phyloP scores from a whole-genome alignment of 92 coral and sea anemone genomes.

The Montipora capitata region DNA sequence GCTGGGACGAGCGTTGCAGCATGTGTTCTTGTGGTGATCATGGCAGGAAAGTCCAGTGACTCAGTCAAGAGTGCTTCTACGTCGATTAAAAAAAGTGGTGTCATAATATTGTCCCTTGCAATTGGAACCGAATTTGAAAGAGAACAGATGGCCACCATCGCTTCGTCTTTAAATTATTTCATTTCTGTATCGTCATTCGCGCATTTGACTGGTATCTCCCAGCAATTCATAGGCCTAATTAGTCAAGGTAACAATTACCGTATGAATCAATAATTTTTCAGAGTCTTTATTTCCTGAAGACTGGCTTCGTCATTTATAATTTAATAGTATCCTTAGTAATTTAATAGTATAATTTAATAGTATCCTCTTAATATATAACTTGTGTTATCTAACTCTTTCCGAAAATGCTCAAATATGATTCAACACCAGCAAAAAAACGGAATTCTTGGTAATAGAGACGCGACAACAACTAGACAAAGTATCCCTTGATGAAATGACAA shows the following conservation, averaged over 20 bases:
- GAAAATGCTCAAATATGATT: too few species aligned
- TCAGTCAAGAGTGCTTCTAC: constrained; percentile 58
- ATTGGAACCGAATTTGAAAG: constrained; percentile 74
- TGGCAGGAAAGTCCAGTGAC: constrained; percentile 81
- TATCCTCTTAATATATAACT: too few species aligned
- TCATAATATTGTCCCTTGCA: constrained; percentile 74
- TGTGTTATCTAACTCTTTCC: too few species aligned
- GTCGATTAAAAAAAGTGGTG: constrained; percentile 66
- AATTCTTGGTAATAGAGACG: too few species aligned
- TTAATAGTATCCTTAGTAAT: too few species aligned
- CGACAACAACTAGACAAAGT: too few species aligned
- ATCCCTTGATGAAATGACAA: too few species aligned
- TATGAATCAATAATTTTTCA: too few species aligned
- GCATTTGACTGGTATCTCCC: constrained; percentile 64
- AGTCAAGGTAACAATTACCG: constrained; percentile 42
- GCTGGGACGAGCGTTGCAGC: constrained; percentile 70
- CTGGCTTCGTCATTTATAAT: too few species aligned
- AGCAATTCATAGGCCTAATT: constrained; percentile 66
- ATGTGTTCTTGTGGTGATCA: constrained; percentile 79
- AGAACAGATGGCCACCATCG: constrained; percentile 76
- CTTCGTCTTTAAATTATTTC: constrained; percentile 68
- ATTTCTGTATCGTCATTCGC: constrained; percentile 60
- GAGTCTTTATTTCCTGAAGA: too few species aligned
- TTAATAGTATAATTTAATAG: too few species aligned
- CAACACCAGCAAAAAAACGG: too few species aligned